Conservation (phyloP, 2,888 invertebrate species). For the Odontomyia ornata region DNA sequence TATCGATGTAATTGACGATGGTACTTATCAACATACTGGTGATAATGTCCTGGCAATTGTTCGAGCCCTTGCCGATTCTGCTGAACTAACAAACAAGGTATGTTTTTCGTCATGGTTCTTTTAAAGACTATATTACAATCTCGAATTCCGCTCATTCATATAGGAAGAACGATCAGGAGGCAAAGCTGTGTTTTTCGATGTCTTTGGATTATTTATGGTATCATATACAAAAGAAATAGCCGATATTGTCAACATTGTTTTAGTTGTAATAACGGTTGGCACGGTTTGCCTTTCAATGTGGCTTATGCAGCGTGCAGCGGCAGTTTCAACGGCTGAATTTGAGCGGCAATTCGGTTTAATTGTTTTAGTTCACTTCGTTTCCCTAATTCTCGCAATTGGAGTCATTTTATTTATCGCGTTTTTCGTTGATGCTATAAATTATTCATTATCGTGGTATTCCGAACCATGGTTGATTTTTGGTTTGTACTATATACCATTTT, state of each 20-base stretch:
- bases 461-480: constrained; percentile 66
- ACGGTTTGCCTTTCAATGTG: constrained; percentile 56
- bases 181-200: constrained; percentile 76
- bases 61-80: constrained; percentile 64
- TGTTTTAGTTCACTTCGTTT: constrained; percentile 55
- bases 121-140: too few relatives aligned
- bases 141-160: too few relatives aligned
- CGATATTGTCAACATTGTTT: constrained; percentile 60
- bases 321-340: constrained; percentile 55
- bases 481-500: constrained; percentile 63
- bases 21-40: constrained; percentile 78
- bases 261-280: constrained; percentile 62
- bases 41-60: constrained; percentile 73
- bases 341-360: constrained; percentile 55
- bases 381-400: constrained; percentile 56
- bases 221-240: constrained; percentile 69
- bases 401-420: constrained; percentile 59
- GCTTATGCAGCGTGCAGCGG: constrained; percentile 56
- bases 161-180: background rate
- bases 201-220: constrained; percentile 74
- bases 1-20: constrained; percentile 69
- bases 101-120: too few relatives aligned
- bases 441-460: constrained; percentile 71
- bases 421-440: constrained; percentile 62
- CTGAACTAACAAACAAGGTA: constrained; percentile 55